phyloP scores from a whole-genome alignment of 2,888 invertebrate species.

The Drosophila dives region DNA sequence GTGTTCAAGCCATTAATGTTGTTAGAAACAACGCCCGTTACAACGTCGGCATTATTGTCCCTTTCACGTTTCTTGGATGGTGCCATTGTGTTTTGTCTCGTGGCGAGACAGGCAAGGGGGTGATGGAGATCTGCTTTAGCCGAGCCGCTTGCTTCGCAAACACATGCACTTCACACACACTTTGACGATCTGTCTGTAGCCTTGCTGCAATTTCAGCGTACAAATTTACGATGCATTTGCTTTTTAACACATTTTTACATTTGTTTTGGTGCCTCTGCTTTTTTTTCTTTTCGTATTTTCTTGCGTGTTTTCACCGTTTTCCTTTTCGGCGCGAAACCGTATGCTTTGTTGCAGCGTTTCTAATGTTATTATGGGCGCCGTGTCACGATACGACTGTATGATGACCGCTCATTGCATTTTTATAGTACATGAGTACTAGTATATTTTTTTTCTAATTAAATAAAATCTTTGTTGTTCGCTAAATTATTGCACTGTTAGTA shows the following conservation, averaged over 20 bases:
- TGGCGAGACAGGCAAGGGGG: constrained; percentile 8
- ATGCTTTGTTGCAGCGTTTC: constrained; percentile 78
- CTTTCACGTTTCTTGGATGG: constrained; percentile 84
- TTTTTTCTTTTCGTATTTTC: constrained; percentile 29
- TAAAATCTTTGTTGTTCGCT: background rate
- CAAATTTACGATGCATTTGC: constrained; percentile 25
- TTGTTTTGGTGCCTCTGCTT: constrained; percentile 18
- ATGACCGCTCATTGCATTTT: constrained; percentile 10
- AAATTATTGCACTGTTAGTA: background rate
- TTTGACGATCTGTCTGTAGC: constrained; percentile 42
- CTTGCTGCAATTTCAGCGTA: constrained; percentile 39
- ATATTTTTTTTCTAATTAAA: background rate
- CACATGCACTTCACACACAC: constrained; percentile 45
- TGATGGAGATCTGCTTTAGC: constrained; percentile 29
- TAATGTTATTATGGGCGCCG: constrained; percentile 56
- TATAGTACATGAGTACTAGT: background rate
- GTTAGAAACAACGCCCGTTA: constrained; percentile 29
- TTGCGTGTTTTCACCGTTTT: constrained; percentile 56
- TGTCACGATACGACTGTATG: constrained; percentile 59
- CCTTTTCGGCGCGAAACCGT: constrained; percentile 76
- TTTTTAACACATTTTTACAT: constrained; percentile 44
- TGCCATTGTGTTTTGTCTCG: constrained; percentile 73
- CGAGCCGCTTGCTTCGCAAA: constrained; percentile 42
- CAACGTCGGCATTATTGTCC: constrained; percentile 68
- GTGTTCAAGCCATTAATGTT: constrained; percentile 39